A percentile compares a stretch with the other conserved stretches of the same genome.
Conservation (phyloP, 2,888 invertebrate species). For the Tenthredo scrophulariae region DNA sequence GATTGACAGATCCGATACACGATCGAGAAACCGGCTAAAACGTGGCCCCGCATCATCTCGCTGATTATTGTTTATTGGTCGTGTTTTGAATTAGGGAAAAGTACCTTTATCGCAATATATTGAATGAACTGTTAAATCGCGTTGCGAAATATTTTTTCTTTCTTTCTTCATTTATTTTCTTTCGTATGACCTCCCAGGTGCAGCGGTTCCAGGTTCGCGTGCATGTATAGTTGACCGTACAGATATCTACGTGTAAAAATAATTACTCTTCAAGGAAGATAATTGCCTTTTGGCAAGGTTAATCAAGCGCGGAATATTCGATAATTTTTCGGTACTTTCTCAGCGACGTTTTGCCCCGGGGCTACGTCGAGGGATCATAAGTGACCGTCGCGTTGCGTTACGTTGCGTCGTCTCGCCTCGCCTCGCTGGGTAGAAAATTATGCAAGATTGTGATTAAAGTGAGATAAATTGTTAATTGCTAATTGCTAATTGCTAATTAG, state of each 20-base stretch:
- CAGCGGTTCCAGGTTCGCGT: background rate
- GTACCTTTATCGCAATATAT: background rate
- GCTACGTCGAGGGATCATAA: background rate
- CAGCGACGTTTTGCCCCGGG: slow-evolving; percentile 1
- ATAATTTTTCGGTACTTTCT: slow-evolving; percentile 59
- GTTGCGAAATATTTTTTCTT: background rate
- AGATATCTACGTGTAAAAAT: slow-evolving; percentile 36
- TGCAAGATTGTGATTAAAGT: slow-evolving; percentile 66
- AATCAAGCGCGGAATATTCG: slow-evolving; percentile 64
- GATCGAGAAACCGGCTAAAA: background rate
- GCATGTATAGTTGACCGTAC: background rate
- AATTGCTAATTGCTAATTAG: slow-evolving; percentile 76
- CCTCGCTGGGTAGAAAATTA: slow-evolving; percentile 56
- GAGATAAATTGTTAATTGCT: slow-evolving; percentile 73
- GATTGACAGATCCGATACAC: slow-evolving; percentile 14
- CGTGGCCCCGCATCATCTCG: background rate
- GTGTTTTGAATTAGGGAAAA: background rate
- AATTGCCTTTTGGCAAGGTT: slow-evolving; percentile 57
- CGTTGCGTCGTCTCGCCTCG: background rate
- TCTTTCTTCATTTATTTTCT: background rate
- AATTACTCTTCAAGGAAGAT: slow-evolving; percentile 52
- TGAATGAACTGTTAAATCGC: background rate
- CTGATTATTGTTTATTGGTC: background rate
- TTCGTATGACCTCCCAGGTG: background rate
- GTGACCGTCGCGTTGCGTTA: background rate